Conservation (phyloP, 2,888 invertebrate species). For the Masnerella sp. region DNA sequence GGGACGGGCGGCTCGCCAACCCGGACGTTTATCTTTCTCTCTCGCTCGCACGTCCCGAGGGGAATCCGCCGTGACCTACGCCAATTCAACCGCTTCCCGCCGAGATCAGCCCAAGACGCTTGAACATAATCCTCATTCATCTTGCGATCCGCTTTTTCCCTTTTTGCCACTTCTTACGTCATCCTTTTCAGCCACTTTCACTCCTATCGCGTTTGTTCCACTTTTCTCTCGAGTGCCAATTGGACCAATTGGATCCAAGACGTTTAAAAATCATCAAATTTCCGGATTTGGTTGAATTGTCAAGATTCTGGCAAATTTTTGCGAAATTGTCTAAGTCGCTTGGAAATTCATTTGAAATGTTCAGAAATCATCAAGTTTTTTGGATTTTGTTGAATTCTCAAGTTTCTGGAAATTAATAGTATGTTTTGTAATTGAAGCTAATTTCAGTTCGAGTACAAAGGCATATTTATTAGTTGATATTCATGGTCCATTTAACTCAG, state of each 20-base stretch:
- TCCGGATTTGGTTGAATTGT: too few relatives aligned
- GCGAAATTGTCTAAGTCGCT: too few relatives aligned
- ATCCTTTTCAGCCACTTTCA: conserved; percentile 10
- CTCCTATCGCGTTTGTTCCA: neutral
- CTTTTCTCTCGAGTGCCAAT: neutral
- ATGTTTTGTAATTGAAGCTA: too few relatives aligned
- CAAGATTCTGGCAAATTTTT: too few relatives aligned
- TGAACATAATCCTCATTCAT: conserved; percentile 69
- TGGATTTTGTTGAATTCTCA: too few relatives aligned
- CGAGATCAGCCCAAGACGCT: conserved; percentile 71
- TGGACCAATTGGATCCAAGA: neutral
- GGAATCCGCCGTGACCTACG: conserved; percentile 65
- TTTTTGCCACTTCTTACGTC: conserved; percentile 21
- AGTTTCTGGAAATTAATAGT: too few relatives aligned
- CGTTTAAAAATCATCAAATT: too few relatives aligned
- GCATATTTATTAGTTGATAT: too few relatives aligned
- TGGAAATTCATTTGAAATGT: too few relatives aligned
- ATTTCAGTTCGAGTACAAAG: too few relatives aligned
- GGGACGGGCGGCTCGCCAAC: conserved; percentile 70
- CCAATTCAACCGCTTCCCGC: conserved; percentile 57
- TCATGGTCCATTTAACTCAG: too few relatives aligned
- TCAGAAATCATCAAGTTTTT: too few relatives aligned
- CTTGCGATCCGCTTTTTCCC: conserved; percentile 27
- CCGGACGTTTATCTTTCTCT: conserved; percentile 57
- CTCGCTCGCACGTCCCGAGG: conserved; percentile 44